Percentiles rank a stretch among this genome's conserved stretches.
These are phyloP conservation scores for silkworm (Bombyx mori) DNA, from an alignment of 1,140 invertebrate genomes.

Conservation along the genomic window ASM3026992v2 NC_085134.1:6778001-6778500, in stretches of 20 bases:
- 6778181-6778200: slow-evolving; percentile 9
- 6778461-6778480: too few species aligned
- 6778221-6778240: slow-evolving; percentile 17
- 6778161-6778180: slow-evolving; percentile 9
- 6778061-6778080: slow-evolving; percentile 13
- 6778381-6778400: slow-evolving; percentile 7
- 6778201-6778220: slow-evolving; percentile 19
- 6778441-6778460: too few species aligned
- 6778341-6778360: slow-evolving; percentile 1
- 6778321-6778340: slow-evolving; percentile 10
- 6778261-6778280: slow-evolving; percentile 16
- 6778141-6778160: slow-evolving; percentile 11
- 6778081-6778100: slow-evolving; percentile 14
- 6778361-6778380: slow-evolving; percentile 16
- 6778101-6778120: slow-evolving; percentile 14
- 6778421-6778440: slow-evolving; percentile 1
- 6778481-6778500: too few species aligned
- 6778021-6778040: slow-evolving; percentile 16
- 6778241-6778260: slow-evolving; percentile 9
- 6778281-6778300: slow-evolving; percentile 8
- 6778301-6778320: slow-evolving; percentile 5
- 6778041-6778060: slow-evolving; percentile 15
- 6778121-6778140: slow-evolving; percentile 15
- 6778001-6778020: slow-evolving; percentile 11
- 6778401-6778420: slow-evolving; percentile 9